phyloP scores from a whole-genome alignment of 2,888 invertebrate genomes.

The Limenitis camilla region DNA sequence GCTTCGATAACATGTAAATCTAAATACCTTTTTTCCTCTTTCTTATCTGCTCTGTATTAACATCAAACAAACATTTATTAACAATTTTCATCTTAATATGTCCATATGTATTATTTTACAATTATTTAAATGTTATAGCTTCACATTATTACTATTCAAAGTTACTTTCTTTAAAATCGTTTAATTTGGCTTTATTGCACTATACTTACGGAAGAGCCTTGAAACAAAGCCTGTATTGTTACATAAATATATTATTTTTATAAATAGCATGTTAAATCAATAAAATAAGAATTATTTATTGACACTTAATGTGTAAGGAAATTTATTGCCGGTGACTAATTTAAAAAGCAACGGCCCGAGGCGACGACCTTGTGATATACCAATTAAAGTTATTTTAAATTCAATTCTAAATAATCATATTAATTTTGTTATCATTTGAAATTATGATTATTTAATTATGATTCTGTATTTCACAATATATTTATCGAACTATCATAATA shows the following conservation, averaged over 20 bases:
- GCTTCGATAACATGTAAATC: too few species aligned
- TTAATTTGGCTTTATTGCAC: too few species aligned
- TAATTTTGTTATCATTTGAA: background rate
- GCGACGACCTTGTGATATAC: constrained; percentile 7
- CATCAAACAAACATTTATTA: too few species aligned
- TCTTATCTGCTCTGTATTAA: too few species aligned
- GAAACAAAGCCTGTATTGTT: background rate
- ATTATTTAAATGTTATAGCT: too few species aligned
- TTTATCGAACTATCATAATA: too few species aligned
- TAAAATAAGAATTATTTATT: background rate
- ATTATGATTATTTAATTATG: background rate
- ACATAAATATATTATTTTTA: background rate
- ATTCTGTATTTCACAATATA: too few species aligned
- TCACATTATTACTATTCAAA: too few species aligned
- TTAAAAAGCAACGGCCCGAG: constrained; percentile 10
- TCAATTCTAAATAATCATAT: background rate
- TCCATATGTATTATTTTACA: too few species aligned
- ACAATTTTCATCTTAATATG: too few species aligned
- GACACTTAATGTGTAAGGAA: background rate
- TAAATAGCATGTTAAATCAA: background rate
- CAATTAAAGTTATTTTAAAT: background rate
- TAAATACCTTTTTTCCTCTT: too few species aligned
- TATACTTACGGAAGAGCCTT: background rate
- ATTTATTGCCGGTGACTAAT: constrained; percentile 1
- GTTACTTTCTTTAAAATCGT: too few species aligned